Conservation (phyloP, 2,888 invertebrate species). For the Andrena dorsata region DNA sequence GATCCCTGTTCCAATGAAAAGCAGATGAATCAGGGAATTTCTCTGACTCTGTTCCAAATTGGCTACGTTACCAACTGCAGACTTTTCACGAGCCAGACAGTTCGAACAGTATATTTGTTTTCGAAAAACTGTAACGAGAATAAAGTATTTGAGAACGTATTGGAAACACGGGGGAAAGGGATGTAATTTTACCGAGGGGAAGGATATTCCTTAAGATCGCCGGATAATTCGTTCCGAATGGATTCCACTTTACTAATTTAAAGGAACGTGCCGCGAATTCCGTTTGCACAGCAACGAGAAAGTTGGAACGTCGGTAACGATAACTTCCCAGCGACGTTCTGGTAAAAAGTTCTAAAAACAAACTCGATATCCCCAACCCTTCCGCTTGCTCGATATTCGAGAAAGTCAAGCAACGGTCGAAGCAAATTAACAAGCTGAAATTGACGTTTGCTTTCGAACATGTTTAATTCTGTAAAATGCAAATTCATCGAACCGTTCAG, state of each 20-base stretch:
- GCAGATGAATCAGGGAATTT: neutral
- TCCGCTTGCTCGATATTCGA: neutral
- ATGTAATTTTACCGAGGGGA: neutral
- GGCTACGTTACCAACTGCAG: neutral
- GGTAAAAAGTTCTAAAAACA: constrained; percentile 17
- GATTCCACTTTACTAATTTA: neutral
- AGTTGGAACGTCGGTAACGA: constrained; percentile 12
- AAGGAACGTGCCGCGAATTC: constrained; percentile 3
- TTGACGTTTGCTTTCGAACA: too few relatives aligned
- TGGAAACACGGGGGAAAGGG: too few relatives aligned
- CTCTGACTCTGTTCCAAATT: neutral
- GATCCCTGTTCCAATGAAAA: neutral
- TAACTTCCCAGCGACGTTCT: constrained; percentile 2
- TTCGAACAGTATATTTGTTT: too few relatives aligned
- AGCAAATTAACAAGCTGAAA: too few relatives aligned
- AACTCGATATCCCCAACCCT: neutral
- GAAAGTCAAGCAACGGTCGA: neutral
- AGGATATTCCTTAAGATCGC: neutral
- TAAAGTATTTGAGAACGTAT: too few relatives aligned
- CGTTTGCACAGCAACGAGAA: constrained; percentile 2
- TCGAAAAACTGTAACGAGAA: too few relatives aligned
- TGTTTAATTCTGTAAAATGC: too few relatives aligned
- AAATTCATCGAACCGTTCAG: too few relatives aligned
- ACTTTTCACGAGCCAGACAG: neutral
- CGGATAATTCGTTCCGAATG: neutral